Evolutionary conservation across 2,797 vertebrate species (phyloP), one percentile per base, ranked within the genome.

Genomic region (Saxicola maurus): DNA sequence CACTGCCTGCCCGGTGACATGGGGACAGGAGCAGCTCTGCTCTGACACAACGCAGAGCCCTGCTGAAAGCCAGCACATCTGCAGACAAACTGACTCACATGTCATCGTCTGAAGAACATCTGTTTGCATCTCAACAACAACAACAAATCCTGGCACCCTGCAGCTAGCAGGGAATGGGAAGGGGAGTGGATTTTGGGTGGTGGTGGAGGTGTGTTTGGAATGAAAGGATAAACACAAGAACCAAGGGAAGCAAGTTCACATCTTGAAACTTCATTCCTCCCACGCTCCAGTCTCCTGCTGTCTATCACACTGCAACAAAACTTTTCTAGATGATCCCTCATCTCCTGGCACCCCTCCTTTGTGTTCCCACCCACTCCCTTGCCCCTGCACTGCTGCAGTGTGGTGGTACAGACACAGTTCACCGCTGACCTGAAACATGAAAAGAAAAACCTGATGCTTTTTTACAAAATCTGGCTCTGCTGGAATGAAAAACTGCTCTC

Each of bases 1-100:
- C 24, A 6, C 8, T 1, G 4, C 1, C 61, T 17, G 49, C 18
- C 9, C 4, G 0, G 1, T 0, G 43, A 49, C 37, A 51, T 5
- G 3, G 48, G 1, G 19, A 45, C 11, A 7, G 30, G 0, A 31
- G 28, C 52, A 46, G 52, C 42, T 51, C 46, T 24, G 27, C 59
- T n/a, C 28, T 1, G 8, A 19, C 55, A 43, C 35, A 10, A 3
- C 2, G 1, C 33, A 15, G 37, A 60, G 23, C 35, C 33, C 38
- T 37, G 38, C 46, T 17, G 64, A 30, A 64, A 79, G 6, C 9
- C 46, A 3, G 19, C 27, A 33, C 40, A 31, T 7, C 48, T 45
- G 30, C 38, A 27, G 27, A 17, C 42, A 57, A 30, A 30, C 30
- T 24, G 6, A 42, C 9, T 21, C 40, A n/a, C 25, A 21, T 17